Base-by-base conservation (phyloP, 2,113 vertebrate species). In the Pao palembangensis region DNA sequence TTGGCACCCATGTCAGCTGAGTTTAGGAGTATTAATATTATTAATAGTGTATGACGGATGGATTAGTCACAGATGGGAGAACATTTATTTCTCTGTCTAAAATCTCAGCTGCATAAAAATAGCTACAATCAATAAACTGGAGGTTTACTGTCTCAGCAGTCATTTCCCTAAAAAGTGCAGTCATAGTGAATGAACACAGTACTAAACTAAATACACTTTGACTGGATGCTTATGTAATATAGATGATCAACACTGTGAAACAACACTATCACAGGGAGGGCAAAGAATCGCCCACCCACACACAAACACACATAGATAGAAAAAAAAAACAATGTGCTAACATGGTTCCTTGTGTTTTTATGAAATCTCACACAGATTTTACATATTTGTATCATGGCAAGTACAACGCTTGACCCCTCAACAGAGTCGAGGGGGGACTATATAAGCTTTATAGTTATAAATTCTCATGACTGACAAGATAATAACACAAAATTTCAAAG, bases 221-320 rank as follows among this genome's bases (percentile, higher is more conserved):
- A n/a, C 48, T 52, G 58, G 18, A 48, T 41, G 48, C 51, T 88
- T 81, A 83, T 80, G 72, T 64, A 84, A 82, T 61, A n/a, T 44
- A 51, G 49, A 77, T 71, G 58, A 62, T 70, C 49, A 47, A 42
- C 62, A 63, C 41, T 52, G 64, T 73, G 67, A 72, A 85, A 78
- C 54, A 55, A 58, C 34, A 81, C 25, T 28, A 28, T 28, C 6
- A 51, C 62, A 46, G 62, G 49, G 61, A 70, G 61, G 44, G 34
- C 58, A 51, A 51, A 58, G 71, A 80, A 70, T 66, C 64, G 55
- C 84, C 81, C 44, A 18, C 47, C 49, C 55, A 8, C 84, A 76
- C 81, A 13, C 55, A 57, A 66, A 61, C 55, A 54, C 49, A n/a
- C 17, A 63, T 3, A 23, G 2, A 23, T 23, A 38, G 34, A 38